Base-by-base conservation (phyloP, 1,140 invertebrate genomes). In the Scaptomyza graminum region DNA sequence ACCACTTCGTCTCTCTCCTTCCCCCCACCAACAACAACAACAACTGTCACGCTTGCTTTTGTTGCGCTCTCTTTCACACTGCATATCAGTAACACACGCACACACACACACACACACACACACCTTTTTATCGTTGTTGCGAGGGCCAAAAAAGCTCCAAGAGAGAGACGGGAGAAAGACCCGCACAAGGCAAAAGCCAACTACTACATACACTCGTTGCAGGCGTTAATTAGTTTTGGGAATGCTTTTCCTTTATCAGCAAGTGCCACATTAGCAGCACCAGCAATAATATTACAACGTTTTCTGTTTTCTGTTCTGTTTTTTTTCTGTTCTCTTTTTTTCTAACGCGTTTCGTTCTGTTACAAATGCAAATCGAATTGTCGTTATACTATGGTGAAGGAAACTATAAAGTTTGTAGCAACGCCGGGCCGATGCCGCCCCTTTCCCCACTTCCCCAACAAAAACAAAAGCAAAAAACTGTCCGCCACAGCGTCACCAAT, bases 221-320 rank as follows among this genome's bases (percentile, higher is more conserved):
- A 88, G 79, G 83, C 84, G 83, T 84, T 88, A 88, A 88, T 88
- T 88, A 88, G 83, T 88, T 88, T 88, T 88, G 83, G 83, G 6
- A 41, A 15, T 79, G 79, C 79, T 83, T 87, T 88, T 87, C 83
- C 70, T 87, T 88, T 87, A 87, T 88, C 83, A 88, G 84, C 71
- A 73, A 34, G 57, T 51, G 62, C 44, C 51, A 52, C 43, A 56
- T 52, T 44, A 67, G 28, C 12, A 73, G 66, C 62, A 64, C 25
- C 9, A n/a, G 37, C 37, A n/a, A 41, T 41, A 41, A 8, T 34
- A 34, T 34, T 4, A 41, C 12, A 41, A 41, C 12, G 37, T 41
- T n/a, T 34, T 34, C 31, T 34, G 31, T 9, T 34, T 31, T 31
- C 25, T 25, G 25, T 5, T 31, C 0, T 2, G 2, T 31, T 31